These are phyloP conservation scores for Trachythela sp. DNA, from an alignment of 64 coral and sea anemone species.

Conservation along the genomic window DNA sequence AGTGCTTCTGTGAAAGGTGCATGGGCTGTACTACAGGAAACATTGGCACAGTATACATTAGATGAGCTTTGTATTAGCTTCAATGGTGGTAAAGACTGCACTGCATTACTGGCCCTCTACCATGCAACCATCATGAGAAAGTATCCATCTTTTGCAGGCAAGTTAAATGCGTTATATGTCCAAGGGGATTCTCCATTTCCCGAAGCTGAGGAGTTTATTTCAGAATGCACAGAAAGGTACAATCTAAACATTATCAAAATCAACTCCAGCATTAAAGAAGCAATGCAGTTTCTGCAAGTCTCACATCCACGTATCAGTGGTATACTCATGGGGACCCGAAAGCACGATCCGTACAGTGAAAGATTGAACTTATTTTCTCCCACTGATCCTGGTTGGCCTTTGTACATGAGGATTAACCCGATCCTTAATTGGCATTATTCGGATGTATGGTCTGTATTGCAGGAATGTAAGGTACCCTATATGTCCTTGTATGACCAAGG, in stretches of 20 bases:
- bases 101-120: slow-evolving; percentile 66
- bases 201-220: slow-evolving; percentile 82
- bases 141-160: not conserved
- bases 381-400: slow-evolving; percentile 85
- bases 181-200: slow-evolving; percentile 66
- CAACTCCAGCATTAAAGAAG: slow-evolving; percentile 70
- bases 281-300: slow-evolving; percentile 58
- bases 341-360: slow-evolving; percentile 89
- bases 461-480: slow-evolving; percentile 68
- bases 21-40: slow-evolving; percentile 84
- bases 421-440: slow-evolving; percentile 91
- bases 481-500: slow-evolving; percentile 83
- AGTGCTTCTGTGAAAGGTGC: slow-evolving; percentile 94
- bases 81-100: slow-evolving; percentile 98
- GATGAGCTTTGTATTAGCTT: slow-evolving; percentile 92
- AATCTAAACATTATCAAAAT: slow-evolving; percentile 73
- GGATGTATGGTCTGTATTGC: slow-evolving; percentile 86
- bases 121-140: slow-evolving; percentile 52
- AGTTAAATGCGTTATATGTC: slow-evolving; percentile 81
- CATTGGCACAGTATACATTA: slow-evolving; percentile 58
- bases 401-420: slow-evolving; percentile 91
- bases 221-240: slow-evolving; percentile 55
- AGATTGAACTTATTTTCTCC: slow-evolving; percentile 68
- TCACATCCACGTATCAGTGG: slow-evolving; percentile 74
- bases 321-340: slow-evolving; percentile 81